Evolutionary conservation across 1,140 invertebrate genomes (phyloP).

Genomic region (Tigriopus japonicus): DNA sequence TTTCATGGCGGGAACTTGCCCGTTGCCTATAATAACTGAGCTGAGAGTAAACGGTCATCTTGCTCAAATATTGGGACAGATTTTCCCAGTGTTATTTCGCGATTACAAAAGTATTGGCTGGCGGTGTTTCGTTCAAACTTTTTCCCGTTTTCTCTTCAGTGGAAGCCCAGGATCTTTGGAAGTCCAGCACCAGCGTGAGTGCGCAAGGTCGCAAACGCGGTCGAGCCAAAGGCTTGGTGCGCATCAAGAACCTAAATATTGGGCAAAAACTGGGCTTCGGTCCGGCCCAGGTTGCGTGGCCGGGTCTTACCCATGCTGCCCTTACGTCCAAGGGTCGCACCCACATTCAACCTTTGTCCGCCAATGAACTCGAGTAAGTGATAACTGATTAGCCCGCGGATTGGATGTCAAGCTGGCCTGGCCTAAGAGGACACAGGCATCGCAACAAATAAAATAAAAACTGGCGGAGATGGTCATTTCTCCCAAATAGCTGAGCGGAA

Average conservation of each 20-base stretch:
- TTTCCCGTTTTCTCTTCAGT: no score
- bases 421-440: neutral
- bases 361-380: neutral
- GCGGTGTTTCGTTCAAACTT: no score
- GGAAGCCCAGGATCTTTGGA: conserved; percentile 68
- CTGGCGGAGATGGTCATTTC: neutral
- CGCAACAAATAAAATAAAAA: neutral
- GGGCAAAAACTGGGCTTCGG: conserved; percentile 77
- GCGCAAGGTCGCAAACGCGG: conserved; percentile 87
- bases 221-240: conserved; percentile 48
- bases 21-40: no score
- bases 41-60: no score
- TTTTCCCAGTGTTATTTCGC: no score
- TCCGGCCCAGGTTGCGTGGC: conserved; percentile 19
- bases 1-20: no score
- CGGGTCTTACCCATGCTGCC: neutral
- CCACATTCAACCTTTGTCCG: neutral
- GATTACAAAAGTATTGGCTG: no score
- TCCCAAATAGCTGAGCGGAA: neutral
- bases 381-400: no score
- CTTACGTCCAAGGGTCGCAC: neutral
- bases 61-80: no score
- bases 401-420: no score
- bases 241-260: conserved; percentile 62
- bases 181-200: conserved; percentile 79